Percentiles rank a stretch among this genome's conserved stretches.
Conservation (phyloP, 1,140 invertebrate genomes). For the Samia ricini region DNA sequence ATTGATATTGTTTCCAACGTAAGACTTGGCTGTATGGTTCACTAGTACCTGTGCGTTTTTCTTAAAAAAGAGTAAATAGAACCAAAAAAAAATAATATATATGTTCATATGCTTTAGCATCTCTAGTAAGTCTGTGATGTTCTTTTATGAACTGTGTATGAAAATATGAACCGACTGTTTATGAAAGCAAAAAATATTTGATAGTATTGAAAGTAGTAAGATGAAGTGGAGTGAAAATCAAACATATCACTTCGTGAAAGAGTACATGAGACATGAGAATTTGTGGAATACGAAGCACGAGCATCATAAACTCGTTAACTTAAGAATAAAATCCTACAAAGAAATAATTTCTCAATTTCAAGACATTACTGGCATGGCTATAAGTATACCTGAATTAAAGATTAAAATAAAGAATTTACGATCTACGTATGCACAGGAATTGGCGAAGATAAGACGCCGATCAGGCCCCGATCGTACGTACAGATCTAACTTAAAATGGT, state of each 20-base stretch:
- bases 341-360: slow-evolving; percentile 55
- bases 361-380: slow-evolving; percentile 43
- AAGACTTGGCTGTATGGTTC: no score
- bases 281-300: slow-evolving; percentile 64
- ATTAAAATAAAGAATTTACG: slow-evolving; percentile 70
- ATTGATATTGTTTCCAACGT: no score
- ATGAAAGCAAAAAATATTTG: no score
- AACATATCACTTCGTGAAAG: slow-evolving; percentile 64
- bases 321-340: slow-evolving; percentile 51
- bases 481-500: slow-evolving; percentile 58
- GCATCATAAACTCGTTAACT: slow-evolving; percentile 50
- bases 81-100: no score
- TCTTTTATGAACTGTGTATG: no score
- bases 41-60: no score
- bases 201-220: not conserved
- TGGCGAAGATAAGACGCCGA: slow-evolving; percentile 56
- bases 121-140: no score
- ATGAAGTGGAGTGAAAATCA: slow-evolving; percentile 58
- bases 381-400: slow-evolving; percentile 51
- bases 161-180: no score
- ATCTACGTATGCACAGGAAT: slow-evolving; percentile 66
- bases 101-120: no score
- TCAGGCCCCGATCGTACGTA: slow-evolving; percentile 41
- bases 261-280: slow-evolving; percentile 59
- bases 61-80: no score